Conservation (phyloP, 1,140 invertebrate genomes). For the Dendroctonus ponderosae region DNA sequence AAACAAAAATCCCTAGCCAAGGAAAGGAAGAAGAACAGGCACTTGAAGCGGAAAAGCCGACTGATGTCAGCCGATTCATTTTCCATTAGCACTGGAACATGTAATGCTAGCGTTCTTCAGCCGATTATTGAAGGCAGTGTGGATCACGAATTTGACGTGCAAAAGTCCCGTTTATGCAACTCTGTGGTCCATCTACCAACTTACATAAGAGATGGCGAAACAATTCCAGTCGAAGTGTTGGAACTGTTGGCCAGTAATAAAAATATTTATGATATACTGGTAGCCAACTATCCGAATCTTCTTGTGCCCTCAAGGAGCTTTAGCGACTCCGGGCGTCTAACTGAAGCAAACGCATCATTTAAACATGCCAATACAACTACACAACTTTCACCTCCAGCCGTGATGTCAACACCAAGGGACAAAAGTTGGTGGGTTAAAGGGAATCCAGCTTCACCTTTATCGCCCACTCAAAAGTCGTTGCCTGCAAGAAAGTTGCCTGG, state of each 20-base stretch:
- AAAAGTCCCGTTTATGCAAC: conserved; percentile 58
- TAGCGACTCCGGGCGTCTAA: conserved; percentile 64
- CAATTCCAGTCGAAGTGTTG: conserved; percentile 70
- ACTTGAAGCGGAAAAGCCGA: conserved; percentile 60
- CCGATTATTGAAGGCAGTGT: conserved; percentile 43
- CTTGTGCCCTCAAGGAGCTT: conserved; percentile 69
- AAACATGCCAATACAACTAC: conserved; percentile 45
- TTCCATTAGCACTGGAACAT: conserved; percentile 66
- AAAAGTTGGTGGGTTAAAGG: conserved; percentile 60
- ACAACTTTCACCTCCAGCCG: conserved; percentile 44
- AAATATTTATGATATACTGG: conserved; percentile 67
- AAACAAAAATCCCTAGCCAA: conserved; percentile 62
- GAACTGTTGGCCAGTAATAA: conserved; percentile 69
- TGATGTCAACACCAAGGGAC: conserved; percentile 48
- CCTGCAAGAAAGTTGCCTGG: conserved; percentile 52
- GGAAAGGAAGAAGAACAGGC: conserved; percentile 60
- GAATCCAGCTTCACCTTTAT: conserved; percentile 43
- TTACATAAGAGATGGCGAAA: conserved; percentile 74
- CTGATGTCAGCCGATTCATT: conserved; percentile 60
- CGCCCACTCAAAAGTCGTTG: conserved; percentile 50
- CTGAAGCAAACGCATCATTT: conserved; percentile 38
- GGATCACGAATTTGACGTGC: conserved; percentile 38
- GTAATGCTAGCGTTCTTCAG: conserved; percentile 58
- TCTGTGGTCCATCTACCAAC: conserved; percentile 81
- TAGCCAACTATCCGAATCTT: conserved; percentile 73